Base-by-base conservation (phyloP, 2,113 vertebrate species). In the Patagioenas fasciata region DNA sequence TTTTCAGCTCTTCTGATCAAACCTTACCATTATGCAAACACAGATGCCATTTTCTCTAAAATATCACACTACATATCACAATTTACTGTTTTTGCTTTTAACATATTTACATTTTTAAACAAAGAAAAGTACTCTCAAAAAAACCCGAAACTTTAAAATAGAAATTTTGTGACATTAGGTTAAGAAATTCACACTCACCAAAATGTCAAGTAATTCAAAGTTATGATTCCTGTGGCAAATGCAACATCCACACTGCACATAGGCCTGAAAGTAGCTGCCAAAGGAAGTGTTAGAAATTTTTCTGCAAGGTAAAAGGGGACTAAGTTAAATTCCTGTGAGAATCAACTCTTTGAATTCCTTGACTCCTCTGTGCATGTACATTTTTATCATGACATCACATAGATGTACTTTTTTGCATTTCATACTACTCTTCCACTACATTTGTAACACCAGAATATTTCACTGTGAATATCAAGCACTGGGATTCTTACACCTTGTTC, bases 391-490 rank as follows among this genome's bases (percentile, higher is more conserved):
- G 80, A 89, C 88, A 88, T 38, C 69, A 56, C 44, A 84, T 71
- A 91, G 83, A 58, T 58, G 42, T 20, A 65, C 25, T 17, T 70
- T 69, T 91, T 84, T 91, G 57, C 61, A 89, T 96, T 94, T 85
- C 31, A 10, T 87, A 53, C 53, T 89, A 57, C 56, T 32, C 21
- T 92, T 88, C 56, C 54, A 64, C 69, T 73, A 85, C 85, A 28
- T 87, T 89, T 95, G 36, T 87, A 96, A 73, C 28, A 94, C 10
- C 42, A 54, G 80, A 91, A 77, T 82, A 80, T 89, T 94, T 82
- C 82, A 74, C 67, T 40, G n/a, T 85, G 87, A 83, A 91, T 80
- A 61, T 53, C 90, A 91, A 94, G 65, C 50, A 44, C 56, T 54
- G 53, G 54, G 50, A 91, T 83, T 73, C 78, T 92, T 83, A 96